A percentile compares a stretch with the other conserved stretches of the same genome.
phyloP scores from a whole-genome alignment of 2,888 invertebrate species.

The Eurois occulta region DNA sequence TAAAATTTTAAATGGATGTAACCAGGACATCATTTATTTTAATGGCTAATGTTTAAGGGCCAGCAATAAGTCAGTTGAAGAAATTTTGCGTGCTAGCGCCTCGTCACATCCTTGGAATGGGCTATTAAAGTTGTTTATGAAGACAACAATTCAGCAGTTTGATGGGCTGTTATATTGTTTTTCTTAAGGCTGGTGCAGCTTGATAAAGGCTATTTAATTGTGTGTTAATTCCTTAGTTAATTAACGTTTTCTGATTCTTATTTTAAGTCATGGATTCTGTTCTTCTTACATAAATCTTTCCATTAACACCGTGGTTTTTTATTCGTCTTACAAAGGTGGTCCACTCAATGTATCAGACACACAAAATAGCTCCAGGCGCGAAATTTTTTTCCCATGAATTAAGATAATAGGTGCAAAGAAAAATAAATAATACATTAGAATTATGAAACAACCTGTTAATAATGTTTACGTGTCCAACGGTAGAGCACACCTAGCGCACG shows the following conservation, averaged over 20 bases:
- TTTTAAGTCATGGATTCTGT: no score
- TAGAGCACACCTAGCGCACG: no score
- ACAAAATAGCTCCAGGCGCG: no score
- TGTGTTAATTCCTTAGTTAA: background rate
- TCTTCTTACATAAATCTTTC: no score
- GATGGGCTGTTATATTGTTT: slow-evolving; percentile 27
- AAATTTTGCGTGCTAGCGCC: slow-evolving; percentile 36
- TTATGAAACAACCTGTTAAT: no score
- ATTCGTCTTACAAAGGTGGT: no score
- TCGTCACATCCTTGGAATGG: slow-evolving; percentile 42
- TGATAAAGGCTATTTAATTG: slow-evolving; percentile 3
- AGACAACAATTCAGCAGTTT: slow-evolving; percentile 29
- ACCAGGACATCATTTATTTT: slow-evolving; percentile 32
- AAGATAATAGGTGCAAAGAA: no score
- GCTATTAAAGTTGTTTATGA: slow-evolving; percentile 52
- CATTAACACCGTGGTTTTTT: no score
- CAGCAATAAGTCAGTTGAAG: slow-evolving; percentile 36
- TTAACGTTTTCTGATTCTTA: background rate
- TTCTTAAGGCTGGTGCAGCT: background rate
- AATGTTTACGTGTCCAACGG: no score
- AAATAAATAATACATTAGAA: no score
- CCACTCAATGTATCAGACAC: no score
- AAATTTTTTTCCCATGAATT: no score
- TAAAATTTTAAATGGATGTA: slow-evolving; percentile 20
- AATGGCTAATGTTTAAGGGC: slow-evolving; percentile 35